Base-by-base conservation (phyloP, 2,797 vertebrate genomes). In the Coendou prehensilis region DNA sequence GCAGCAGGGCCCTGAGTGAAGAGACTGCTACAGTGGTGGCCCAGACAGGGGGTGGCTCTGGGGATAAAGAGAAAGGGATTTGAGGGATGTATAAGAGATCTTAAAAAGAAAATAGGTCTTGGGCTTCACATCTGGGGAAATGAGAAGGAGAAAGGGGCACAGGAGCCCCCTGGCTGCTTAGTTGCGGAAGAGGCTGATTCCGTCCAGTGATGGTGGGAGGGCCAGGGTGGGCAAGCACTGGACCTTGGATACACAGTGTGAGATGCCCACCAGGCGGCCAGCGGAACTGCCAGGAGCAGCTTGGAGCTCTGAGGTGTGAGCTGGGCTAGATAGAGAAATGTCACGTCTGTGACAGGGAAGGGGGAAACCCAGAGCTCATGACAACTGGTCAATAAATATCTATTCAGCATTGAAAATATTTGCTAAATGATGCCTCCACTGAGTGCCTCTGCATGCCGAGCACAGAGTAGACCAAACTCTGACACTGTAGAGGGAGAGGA, bases 41-140 rank as follows among this genome's bases (percentile, higher is more conserved):
- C 64, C 41, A 0, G 0, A 15, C 13, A 2, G 8, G 17, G 10
- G 2, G 22, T 1, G 18, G n/a, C 73, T 59, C 61, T 69, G 57
- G 45, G 67, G 20, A n/a, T 37, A 2, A 82, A 76, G 57, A 45
- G 0, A 9, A 94, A 37, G 23, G 33, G 33, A 9, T 69, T 45
- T 50, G 37, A 93, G 64, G 88, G 59, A 5, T 20, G 56, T 54
- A 22, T 86, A 57, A 52, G 69, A 94, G 57, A 73, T 71, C 80
- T 81, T 52, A 22, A 20, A 15, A 47, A 59, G 6, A 41, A 54
- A 45, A 50, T 23, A n/a, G n/a, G 41, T 52, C 67, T 75, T 54
- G 57, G 30, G 15, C 52, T 67, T 87, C 79, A 52, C 15, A 14
- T 28, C 2, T 20, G 20, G 13, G 56, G 47, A 17, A 20, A 15